Base-by-base conservation (phyloP, 2,113 vertebrate species). In the Tachysurus vachellii region DNA sequence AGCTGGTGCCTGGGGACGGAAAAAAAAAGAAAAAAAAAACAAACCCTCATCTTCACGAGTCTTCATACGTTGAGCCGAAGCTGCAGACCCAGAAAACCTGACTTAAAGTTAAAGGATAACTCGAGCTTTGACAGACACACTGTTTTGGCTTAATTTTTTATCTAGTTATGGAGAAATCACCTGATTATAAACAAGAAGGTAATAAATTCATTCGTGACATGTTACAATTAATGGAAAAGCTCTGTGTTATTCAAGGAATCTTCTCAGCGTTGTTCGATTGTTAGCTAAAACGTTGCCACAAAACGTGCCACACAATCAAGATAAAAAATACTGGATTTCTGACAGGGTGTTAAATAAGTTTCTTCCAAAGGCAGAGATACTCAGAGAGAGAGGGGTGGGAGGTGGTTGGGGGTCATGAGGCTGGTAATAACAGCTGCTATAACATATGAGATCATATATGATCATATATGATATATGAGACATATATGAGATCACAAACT, bases 1-100 rank as follows among this genome's bases (percentile, higher is more conserved):
- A 95, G 93, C 96, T 99, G 97, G 97, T 98, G 95, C 97, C 98
- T 99, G 92, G 89, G 36, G 36, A 36, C 36, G 2, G 36, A 75
- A 92, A 61, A 68, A 53, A 21, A 36, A 1, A 70, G n/a, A 10
- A 70, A n/a, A 31, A 12, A 21, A 47, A 61, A 11, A 53, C 36
- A 62, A n/a, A 19, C 16, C 42, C 21, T 54, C 5, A 10, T 5
- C 11, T 56, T 66, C 31, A 28, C 5, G 23, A 53, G 44, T 5
- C 42, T 50, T 42, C 23, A 50, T 8, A 42, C 50, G 23, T 26
- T 11, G 0, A 57, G 3, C 44, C 28, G 31, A 64, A 26, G 1
- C 82, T 64, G 81, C 44, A 36, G 62, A 71, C 23, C 7, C 13
- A 42, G 53, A 31, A 79, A 56, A 19, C 53, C 26, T 54, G 47